Conservation (phyloP, 2,888 invertebrate species). For the Celastrina argiolus region DNA sequence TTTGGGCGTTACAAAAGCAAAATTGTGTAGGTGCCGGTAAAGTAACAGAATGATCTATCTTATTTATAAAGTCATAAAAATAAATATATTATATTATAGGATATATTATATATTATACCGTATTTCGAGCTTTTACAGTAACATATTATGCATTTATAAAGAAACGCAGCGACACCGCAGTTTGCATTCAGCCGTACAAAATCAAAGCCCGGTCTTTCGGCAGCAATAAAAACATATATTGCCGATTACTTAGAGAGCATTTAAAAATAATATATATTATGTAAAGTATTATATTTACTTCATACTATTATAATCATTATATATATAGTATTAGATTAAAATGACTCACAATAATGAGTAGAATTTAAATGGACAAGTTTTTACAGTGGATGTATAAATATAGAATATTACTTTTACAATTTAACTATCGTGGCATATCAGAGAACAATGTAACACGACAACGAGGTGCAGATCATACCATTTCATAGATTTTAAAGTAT, state of each 20-base stretch:
- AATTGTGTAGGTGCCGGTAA: too few species aligned
- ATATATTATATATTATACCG: too few species aligned
- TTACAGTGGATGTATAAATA: conserved; percentile 5
- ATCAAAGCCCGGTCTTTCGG: not conserved
- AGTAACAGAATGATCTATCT: too few species aligned
- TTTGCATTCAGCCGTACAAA: not conserved
- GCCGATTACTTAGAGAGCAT: too few species aligned
- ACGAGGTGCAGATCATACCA: not conserved
- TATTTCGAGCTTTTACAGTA: too few species aligned
- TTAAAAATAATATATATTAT: too few species aligned
- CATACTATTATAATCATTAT: not conserved
- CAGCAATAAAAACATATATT: not conserved
- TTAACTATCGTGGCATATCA: not conserved
- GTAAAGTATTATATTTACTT: too few species aligned
- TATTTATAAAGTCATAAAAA: too few species aligned
- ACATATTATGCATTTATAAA: not conserved
- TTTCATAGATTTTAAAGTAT: not conserved
- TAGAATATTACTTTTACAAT: not conserved
- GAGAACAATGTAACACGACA: not conserved
- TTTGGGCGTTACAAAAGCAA: too few species aligned
- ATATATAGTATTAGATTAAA: not conserved
- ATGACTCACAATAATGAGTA: conserved; percentile 2
- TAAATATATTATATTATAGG: too few species aligned
- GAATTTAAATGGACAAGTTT: not conserved
- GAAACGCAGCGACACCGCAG: not conserved